Percentiles rank a stretch among this genome's conserved stretches.
These are phyloP conservation scores for Chelonoidis abingdonii DNA, from an alignment of 2,113 vertebrate species.

Conservation along the genomic window DNA sequence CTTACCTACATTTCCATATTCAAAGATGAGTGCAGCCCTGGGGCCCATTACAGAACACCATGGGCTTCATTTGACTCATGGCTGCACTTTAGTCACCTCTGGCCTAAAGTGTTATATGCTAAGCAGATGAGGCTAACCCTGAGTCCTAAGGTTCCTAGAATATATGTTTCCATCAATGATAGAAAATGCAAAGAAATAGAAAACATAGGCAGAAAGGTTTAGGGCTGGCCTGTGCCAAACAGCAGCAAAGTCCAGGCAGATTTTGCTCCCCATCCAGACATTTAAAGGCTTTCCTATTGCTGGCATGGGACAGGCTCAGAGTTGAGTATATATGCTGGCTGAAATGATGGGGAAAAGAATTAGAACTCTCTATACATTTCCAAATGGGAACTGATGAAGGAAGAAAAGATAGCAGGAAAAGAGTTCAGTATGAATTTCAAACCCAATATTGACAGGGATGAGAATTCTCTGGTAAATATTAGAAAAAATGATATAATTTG, in stretches of 20 bases:
- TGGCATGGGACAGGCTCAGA: not conserved
- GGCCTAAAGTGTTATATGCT: not conserved
- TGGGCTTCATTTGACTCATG: not conserved
- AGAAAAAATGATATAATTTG: not conserved
- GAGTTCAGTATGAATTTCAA: accelerated
- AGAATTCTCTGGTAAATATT: not conserved
- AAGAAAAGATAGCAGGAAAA: not conserved
- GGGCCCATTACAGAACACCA: not conserved
- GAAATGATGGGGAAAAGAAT: not conserved
- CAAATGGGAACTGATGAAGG: not conserved
- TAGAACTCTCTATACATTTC: not conserved
- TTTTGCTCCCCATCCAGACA: not conserved
- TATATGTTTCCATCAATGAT: not conserved
- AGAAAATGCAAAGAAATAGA: not conserved
- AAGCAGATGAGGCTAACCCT: not conserved
- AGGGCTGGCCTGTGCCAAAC: not conserved
- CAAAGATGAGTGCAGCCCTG: not conserved
- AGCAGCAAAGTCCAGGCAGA: not conserved
- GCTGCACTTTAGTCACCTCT: not conserved
- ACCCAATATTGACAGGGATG: accelerated
- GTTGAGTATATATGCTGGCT: not conserved
- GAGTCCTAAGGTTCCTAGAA: not conserved
- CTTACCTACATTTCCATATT: not conserved
- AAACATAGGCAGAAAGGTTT: not conserved
- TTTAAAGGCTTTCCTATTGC: not conserved